Evolutionary conservation across 2,888 invertebrate genomes (phyloP), one percentile per base, ranked within the genome.

Genomic region (Lepidocyrtinus sp.): DNA sequence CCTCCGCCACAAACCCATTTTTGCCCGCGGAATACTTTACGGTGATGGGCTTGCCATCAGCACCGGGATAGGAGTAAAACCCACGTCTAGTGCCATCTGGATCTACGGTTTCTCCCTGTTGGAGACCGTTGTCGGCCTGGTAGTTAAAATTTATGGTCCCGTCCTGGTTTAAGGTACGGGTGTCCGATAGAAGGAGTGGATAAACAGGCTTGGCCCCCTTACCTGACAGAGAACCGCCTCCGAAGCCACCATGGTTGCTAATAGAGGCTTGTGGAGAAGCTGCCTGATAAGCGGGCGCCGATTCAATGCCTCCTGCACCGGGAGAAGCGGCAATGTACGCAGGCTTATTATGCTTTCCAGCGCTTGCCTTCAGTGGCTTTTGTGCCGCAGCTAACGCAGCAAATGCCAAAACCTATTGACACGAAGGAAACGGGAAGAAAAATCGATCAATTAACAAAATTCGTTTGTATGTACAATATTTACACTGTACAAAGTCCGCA

Each of bases 81-180:
- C 93, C 93, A 45, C 91, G 91, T 79, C 93, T 88, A 62, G 92
- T 91, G 2, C 93, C 93, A 84, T 93, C 93, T 0, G 93, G 93
- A 26, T 92, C 91, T 45, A 93, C 93, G 82, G 90, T 91, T 87
- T 93, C 93, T 0, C 93, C 93, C 5, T 92, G 93, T 0, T 92
- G 91, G 2, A 93, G 88, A 0, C 93, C 93, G 86, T 93, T 93
- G 88, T 93, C 93, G 0, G 93, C 92, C 0, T 92, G 91, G 87
- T 93, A 93, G 70, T 92, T 91, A 86, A 91, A 93, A 75, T 92
- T 92, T 88, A 93, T 93, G 1, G 91, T 91, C 1, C 93, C 93
- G 86, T 93, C 93, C 85, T 92, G 91, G 67, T 91, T 90, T 12
- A 92, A 88, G 0, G 92, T 91, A 87, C 93, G 92, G 83, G 92